These are phyloP conservation scores for Amphiprion clarkii DNA, from an alignment of 2,797 vertebrate genomes.

Conservation along the genomic window DNA sequence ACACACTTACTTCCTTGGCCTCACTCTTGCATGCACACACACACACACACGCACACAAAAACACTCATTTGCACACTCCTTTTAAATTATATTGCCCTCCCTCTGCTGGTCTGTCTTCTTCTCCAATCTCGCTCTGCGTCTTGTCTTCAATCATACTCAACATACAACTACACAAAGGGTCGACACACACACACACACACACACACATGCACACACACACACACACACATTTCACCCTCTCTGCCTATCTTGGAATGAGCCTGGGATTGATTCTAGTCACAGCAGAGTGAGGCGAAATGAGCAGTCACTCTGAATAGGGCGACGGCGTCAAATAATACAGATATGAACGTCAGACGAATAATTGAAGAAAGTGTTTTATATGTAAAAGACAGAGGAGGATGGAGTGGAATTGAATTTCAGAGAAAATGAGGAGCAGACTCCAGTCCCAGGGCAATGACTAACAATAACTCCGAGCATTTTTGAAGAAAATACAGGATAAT, in stretches of 20 bases:
- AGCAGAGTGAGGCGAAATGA: constrained; percentile 73
- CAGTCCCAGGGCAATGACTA: constrained; percentile 72
- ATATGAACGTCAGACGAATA: constrained; percentile 83
- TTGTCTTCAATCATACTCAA: constrained; percentile 68
- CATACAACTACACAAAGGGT: constrained; percentile 57
- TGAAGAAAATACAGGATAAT: constrained; percentile 86
- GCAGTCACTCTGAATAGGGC: constrained; percentile 80
- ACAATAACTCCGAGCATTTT: constrained; percentile 80
- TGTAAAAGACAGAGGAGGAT: constrained; percentile 84
- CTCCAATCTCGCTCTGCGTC: constrained; percentile 58
- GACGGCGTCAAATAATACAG: constrained; percentile 81
- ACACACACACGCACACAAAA: constrained; percentile 5
- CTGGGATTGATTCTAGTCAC: constrained; percentile 81
- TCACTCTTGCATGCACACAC: constrained; percentile 12
- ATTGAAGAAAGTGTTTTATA: constrained; percentile 88
- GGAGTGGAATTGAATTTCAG: constrained; percentile 83
- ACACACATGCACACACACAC: constrained; percentile 32
- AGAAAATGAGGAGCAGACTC: constrained; percentile 78
- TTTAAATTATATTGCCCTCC: constrained; percentile 58
- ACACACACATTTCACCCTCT: constrained; percentile 22
- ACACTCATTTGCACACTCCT: constrained; percentile 40
- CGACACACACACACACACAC: constrained; percentile 32
- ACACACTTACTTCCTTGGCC: constrained; percentile 32
- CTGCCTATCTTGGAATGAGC: constrained; percentile 68
- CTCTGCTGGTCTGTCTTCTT: constrained; percentile 45